Evolutionary conservation across 1,140 invertebrate genomes (phyloP), one percentile per base, ranked within the genome.

Genomic region (Thrips palmi): DNA sequence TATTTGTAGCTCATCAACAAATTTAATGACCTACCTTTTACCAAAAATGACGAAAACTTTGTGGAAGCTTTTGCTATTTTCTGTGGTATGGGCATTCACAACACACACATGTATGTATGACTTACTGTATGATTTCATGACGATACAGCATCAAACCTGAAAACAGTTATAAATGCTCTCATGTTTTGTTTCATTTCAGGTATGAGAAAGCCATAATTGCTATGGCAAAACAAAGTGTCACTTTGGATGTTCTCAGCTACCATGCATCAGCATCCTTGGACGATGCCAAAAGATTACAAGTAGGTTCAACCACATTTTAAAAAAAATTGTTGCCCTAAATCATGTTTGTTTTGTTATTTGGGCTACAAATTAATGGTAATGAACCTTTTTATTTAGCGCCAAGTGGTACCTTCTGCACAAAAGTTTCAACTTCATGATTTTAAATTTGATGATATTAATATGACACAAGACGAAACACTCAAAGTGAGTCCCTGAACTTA

Each of bases 11-110:
- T 92, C 29, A 74, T 93, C 25, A 93, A 94, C 58, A 93, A 94
- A 64, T 82, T 91, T 53, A 77, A 91, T 58, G 78, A 79, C 39
- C 62, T 86, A 33, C 67, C 75, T 11, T 89, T 89, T 51, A 86
- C 83, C 28, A 83, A 83, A 57, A 89, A 88, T 56, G 85, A 91
- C 51, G 85, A 91, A 54, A 88, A 88, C 55, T 86, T 88, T 50
- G 82, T 91, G 31, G 83, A 94, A 60, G 88, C 89, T 1, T 97
- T 97, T 61, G 85, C 88, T 37, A 92, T 97, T 48, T 97, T 96
- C 61, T 93, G 87, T 62, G 91, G 91, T 17, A 89, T 97, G 83
- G 89, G 89, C 20, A 93, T 96, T 37, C 82, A 91, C 60, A 94
- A 96, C 56, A 93, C 88, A 28, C 81, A 89, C 52, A 93, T 93